phyloP scores from a whole-genome alignment of 2,888 invertebrate genomes.

The Apamea monoglypha region DNA sequence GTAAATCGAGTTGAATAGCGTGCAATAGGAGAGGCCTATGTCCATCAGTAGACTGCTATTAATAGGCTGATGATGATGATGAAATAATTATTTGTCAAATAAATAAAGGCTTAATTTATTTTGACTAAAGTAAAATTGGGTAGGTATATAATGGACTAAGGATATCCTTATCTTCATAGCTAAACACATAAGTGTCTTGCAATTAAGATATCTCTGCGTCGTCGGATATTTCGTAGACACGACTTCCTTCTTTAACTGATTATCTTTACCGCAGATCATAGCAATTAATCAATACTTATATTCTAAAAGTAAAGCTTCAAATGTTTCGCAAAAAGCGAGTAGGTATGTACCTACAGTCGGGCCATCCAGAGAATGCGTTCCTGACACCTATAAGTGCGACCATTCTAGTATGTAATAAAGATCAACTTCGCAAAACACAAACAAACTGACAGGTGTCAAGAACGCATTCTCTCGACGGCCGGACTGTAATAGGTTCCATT shows the following conservation, averaged over 20 bases:
- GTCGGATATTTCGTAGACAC: conserved; percentile 48
- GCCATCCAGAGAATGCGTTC: too few relatives aligned
- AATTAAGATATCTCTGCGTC: background rate
- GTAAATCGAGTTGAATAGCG: too few relatives aligned
- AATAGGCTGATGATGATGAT: too few relatives aligned
- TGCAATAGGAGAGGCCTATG: too few relatives aligned
- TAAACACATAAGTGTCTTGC: conserved; percentile 4
- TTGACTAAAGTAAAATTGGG: background rate
- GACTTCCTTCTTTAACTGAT: conserved; percentile 35
- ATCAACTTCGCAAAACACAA: too few relatives aligned
- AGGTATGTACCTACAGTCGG: background rate
- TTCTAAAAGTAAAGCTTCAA: background rate
- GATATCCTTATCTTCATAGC: background rate
- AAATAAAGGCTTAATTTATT: too few relatives aligned
- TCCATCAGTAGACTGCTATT: too few relatives aligned
- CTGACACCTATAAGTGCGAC: too few relatives aligned
- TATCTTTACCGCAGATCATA: conserved; percentile 26
- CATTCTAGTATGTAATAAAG: too few relatives aligned
- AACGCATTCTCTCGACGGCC: too few relatives aligned
- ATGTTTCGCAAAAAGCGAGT: conserved; percentile 6
- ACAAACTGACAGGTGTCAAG: too few relatives aligned
- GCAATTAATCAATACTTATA: background rate
- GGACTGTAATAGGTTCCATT: background rate
- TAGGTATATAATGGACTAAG: background rate
- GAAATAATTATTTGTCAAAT: too few relatives aligned